Evolutionary conservation across 2,797 vertebrate species (phyloP).

Genomic region (Cynopterus sphinx): DNA sequence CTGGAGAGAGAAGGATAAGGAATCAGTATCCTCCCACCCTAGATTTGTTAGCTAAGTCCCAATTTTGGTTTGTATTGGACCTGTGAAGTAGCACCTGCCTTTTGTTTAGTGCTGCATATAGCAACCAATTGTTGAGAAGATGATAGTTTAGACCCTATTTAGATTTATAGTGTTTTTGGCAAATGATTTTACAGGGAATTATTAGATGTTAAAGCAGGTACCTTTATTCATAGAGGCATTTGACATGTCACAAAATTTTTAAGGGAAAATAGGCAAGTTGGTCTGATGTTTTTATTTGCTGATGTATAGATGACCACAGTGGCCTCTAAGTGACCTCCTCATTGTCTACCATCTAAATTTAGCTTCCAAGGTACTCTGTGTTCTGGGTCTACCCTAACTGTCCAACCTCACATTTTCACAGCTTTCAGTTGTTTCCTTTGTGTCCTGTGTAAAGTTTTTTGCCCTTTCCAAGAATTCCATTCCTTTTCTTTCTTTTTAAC

Average conservation of each 20-base stretch:
- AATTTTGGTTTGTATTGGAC: not conserved
- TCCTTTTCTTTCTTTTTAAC: not conserved
- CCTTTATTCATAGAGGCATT: not conserved
- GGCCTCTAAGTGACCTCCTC: not conserved
- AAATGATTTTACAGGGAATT: not conserved
- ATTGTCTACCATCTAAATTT: not conserved
- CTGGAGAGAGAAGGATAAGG: not conserved
- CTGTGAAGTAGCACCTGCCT: not conserved
- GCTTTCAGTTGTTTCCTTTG: not conserved
- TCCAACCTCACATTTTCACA: not conserved
- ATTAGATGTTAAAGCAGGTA: not conserved
- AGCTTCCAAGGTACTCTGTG: not conserved
- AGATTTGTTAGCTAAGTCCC: not conserved
- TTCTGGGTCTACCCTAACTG: not conserved
- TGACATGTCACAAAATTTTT: not conserved
- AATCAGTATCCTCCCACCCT: not conserved
- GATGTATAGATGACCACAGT: not conserved
- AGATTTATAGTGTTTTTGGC: not conserved
- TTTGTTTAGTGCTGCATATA: not conserved
- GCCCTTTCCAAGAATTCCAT: not conserved
- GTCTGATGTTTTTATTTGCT: not conserved
- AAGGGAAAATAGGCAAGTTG: not conserved
- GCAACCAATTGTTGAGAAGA: not conserved
- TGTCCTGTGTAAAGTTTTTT: not conserved
- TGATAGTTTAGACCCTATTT: not conserved